These are phyloP conservation scores for Acanthoscelides obtectus DNA, from an alignment of 2,888 invertebrate genomes.

Conservation along the genomic window DNA sequence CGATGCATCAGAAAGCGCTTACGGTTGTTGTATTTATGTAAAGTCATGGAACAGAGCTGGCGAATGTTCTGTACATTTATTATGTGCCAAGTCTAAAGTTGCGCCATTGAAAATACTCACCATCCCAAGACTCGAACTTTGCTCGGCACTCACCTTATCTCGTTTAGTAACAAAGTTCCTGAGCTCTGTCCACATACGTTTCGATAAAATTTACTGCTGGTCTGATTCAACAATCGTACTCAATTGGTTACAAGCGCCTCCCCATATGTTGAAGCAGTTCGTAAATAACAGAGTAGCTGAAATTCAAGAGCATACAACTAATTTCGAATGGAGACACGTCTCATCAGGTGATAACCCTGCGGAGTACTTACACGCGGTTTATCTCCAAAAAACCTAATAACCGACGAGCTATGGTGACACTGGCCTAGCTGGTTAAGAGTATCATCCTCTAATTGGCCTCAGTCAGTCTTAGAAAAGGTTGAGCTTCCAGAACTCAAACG, in stretches of 20 bases:
- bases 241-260: too few relatives aligned
- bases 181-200: neutral
- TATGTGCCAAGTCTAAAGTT: constrained; percentile 21
- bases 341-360: too few relatives aligned
- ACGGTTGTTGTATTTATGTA: constrained; percentile 20
- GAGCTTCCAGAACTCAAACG: too few relatives aligned
- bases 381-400: too few relatives aligned
- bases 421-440: too few relatives aligned
- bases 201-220: constrained; percentile 4
- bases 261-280: constrained; percentile 10
- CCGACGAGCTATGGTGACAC: too few relatives aligned
- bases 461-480: too few relatives aligned
- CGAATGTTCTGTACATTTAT: constrained; percentile 1
- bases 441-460: too few relatives aligned
- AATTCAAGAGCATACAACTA: too few relatives aligned
- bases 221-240: constrained; percentile 4
- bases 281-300: too few relatives aligned
- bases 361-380: too few relatives aligned
- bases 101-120: constrained; percentile 21
- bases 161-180: neutral
- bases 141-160: constrained; percentile 5
- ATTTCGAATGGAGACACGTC: too few relatives aligned
- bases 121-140: constrained; percentile 14
- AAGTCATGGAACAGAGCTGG: neutral
- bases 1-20: constrained; percentile 13